Conservation (phyloP, 2,888 invertebrate species). For the Ethmia dodecea region DNA sequence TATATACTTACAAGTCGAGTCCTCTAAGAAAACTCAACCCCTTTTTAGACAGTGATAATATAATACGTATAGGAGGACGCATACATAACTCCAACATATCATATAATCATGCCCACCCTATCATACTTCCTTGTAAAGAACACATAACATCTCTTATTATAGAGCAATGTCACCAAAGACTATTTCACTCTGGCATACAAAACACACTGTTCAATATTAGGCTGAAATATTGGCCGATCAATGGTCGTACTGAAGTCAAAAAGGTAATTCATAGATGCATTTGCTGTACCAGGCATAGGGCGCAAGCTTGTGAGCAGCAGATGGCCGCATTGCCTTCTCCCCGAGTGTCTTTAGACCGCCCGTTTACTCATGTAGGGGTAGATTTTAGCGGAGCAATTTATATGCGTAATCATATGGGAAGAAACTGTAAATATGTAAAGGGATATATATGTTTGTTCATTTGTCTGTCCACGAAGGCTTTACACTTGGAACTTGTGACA, state of each 20-base stretch:
- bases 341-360: constrained; percentile 9
- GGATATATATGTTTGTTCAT: constrained; percentile 10
- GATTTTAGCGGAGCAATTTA: constrained; percentile 15
- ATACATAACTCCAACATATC: constrained; percentile 12
- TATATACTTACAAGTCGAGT: too few relatives aligned
- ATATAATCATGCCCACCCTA: constrained; percentile 11
- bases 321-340: constrained; percentile 11
- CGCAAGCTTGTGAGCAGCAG: constrained; percentile 12
- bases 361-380: constrained; percentile 13
- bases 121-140: constrained; percentile 13
- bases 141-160: constrained; percentile 10
- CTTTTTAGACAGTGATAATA: constrained; percentile 4
- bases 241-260: constrained; percentile 5
- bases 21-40: constrained; percentile 1
- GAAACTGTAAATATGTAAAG: constrained; percentile 7
- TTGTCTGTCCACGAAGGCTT: constrained; percentile 2
- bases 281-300: constrained; percentile 9
- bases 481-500: constrained; percentile 7
- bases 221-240: constrained; percentile 6
- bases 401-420: constrained; percentile 8
- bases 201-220: constrained; percentile 6
- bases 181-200: constrained; percentile 12
- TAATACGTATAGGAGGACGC: constrained; percentile 12
- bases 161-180: constrained; percentile 2
- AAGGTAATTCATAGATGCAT: constrained; percentile 3